phyloP scores from a whole-genome alignment of 2,888 invertebrate species.

The Sminthurinus aureus region DNA sequence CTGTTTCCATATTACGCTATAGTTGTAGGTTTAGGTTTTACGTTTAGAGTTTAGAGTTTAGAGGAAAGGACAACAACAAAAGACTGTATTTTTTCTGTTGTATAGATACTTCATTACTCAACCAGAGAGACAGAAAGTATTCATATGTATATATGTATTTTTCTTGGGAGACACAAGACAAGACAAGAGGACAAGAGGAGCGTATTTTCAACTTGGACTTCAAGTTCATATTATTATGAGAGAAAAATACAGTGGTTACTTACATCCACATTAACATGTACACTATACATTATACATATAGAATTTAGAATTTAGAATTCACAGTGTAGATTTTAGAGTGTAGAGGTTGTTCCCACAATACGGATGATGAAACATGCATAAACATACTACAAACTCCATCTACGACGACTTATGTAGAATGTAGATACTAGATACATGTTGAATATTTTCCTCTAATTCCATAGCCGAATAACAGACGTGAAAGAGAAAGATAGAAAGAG shows the following conservation, averaged over 20 bases:
- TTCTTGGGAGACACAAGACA: neutral
- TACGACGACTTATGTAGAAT: neutral
- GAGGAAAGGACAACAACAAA: neutral
- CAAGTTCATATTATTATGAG: constrained; percentile 8
- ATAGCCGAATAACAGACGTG: constrained; percentile 16
- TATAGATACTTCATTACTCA: neutral
- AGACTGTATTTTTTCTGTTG: neutral
- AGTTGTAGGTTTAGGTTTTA: no score
- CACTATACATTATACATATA: no score
- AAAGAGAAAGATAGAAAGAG: constrained; percentile 49
- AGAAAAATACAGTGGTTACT: neutral
- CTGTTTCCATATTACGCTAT: no score
- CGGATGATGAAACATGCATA: constrained; percentile 20
- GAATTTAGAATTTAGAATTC: neutral
- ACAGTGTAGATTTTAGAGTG: neutral
- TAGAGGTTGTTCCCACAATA: no score
- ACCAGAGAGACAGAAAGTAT: neutral
- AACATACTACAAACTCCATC: no score
- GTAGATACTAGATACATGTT: no score
- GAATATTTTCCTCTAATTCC: constrained; percentile 11
- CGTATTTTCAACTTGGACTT: neutral
- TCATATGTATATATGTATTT: neutral
- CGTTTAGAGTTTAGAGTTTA: no score
- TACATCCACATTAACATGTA: neutral
- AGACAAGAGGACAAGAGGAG: no score